phyloP scores from a whole-genome alignment of 2,113 vertebrate species.

The Tenrec ecaudatus region DNA sequence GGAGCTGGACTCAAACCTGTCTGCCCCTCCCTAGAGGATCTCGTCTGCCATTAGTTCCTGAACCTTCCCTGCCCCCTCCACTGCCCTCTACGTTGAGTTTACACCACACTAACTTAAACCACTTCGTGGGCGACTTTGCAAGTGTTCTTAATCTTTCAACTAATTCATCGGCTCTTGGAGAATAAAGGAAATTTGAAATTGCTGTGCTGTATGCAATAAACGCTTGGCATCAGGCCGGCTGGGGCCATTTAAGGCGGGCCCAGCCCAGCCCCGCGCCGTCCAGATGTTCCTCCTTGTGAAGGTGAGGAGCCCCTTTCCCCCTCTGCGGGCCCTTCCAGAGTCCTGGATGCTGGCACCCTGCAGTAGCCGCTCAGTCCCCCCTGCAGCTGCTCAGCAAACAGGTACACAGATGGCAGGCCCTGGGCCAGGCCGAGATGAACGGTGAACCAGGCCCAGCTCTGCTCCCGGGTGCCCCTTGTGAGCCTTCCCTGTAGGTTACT shows the following conservation, averaged over 20 bases:
- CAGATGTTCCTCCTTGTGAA: conserved; percentile 18
- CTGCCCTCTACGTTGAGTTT: conserved; percentile 9
- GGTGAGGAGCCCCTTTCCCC: conserved; percentile 5
- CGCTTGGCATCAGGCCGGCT: neutral
- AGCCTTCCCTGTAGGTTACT: neutral
- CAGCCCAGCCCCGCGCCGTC: neutral
- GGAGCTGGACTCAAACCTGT: neutral
- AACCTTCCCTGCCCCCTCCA: accelerated
- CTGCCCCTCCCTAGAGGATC: too few species aligned
- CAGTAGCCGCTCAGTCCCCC: neutral
- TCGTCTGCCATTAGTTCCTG: neutral
- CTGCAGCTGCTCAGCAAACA: neutral
- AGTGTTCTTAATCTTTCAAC: conserved; percentile 70
- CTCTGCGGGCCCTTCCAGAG: neutral
- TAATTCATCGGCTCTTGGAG: conserved; percentile 61
- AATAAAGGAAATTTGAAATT: conserved; percentile 70
- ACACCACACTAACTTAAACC: conserved; percentile 56
- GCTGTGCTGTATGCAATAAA: conserved; percentile 55
- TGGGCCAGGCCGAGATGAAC: too few species aligned
- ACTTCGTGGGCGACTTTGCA: conserved; percentile 68
- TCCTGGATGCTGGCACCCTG: accelerated
- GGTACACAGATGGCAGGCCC: too few species aligned
- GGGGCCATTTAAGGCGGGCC: neutral
- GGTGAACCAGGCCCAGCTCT: neutral
- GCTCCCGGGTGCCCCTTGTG: neutral